phyloP scores from a whole-genome alignment of 2,113 vertebrate species.

The Cyphomyrus discorhynchus region DNA sequence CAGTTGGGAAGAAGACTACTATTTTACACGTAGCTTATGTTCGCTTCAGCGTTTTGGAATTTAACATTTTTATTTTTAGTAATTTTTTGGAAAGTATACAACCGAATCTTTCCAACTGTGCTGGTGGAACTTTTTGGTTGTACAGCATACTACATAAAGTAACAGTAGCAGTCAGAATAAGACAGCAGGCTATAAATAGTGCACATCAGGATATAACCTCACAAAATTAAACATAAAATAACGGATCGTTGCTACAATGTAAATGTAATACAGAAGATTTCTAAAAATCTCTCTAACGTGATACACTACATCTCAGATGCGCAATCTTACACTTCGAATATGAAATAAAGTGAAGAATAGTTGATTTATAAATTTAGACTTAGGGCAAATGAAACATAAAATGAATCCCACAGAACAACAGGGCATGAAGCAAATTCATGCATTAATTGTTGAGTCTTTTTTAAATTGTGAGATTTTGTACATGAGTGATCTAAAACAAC shows the following conservation, averaged over 20 bases:
- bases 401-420: not conserved
- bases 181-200: not conserved
- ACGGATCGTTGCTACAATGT: not conserved
- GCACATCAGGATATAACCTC: not conserved
- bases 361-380: not conserved
- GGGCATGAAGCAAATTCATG: not conserved
- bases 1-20: not conserved
- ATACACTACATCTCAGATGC: not conserved
- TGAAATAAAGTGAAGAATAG: not conserved
- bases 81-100: not conserved
- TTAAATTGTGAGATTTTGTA: not conserved
- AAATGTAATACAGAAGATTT: not conserved
- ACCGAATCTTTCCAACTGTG: not conserved
- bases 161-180: not conserved
- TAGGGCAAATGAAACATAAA: not conserved
- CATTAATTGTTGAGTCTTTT: not conserved
- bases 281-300: not conserved
- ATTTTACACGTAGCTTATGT: not conserved
- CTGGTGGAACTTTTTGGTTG: not conserved
- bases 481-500: not conserved
- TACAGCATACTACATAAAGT: not conserved
- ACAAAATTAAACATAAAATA: not conserved
- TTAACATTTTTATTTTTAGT: not conserved
- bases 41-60: not conserved
- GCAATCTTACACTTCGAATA: not conserved